Base-by-base conservation (phyloP, 2,888 invertebrate species). In the Nomada goodeniana region DNA sequence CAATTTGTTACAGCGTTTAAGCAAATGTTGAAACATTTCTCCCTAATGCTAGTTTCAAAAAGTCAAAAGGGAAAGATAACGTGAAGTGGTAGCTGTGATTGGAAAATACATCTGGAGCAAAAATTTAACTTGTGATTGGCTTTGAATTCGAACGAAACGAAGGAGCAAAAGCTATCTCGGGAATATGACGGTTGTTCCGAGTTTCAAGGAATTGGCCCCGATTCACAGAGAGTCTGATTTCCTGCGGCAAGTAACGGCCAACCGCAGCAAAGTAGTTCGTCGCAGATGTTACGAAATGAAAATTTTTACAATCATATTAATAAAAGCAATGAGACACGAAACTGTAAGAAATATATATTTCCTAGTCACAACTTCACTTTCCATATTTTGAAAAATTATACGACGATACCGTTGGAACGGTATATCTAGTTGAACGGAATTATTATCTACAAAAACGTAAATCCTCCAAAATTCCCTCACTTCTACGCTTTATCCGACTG, bases 241-340 rank as follows among this genome's bases (percentile, higher is more conserved):
- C 53, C 78, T 73, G 60, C 20, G 74, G 77, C 44, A 67, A 61
- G 73, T 73, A 77, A 72, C 52, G 72, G 73, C 73, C n/a, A 78
- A 68, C 77, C 67, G 61, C 77, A 23, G 61, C 23, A 60, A 74
- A 61, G 67, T 55, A 55, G 74, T 78, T 78, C 67, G 74, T 68
- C 61, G 55, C 74, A 78, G 74, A 78, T 78, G 78, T 68, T 74
- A 47, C 78, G 67, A 68, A 74, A 78, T 78, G 78, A 74, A 74
- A 67, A 74, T 68, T 78, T 73, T 78, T 74, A 78, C 74, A 74
- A 78, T 78, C 67, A 55, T 60, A 74, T 74, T 74, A 73, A 53
- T 29, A 50, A 63, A 50, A 67, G 47, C 53, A 26, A 60, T 29
- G 47, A 1, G 36, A 52, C 67, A 36, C 11, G 70, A 71, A 52